Conservation (phyloP, 2,888 invertebrate genomes). For the Morpho helenor region DNA sequence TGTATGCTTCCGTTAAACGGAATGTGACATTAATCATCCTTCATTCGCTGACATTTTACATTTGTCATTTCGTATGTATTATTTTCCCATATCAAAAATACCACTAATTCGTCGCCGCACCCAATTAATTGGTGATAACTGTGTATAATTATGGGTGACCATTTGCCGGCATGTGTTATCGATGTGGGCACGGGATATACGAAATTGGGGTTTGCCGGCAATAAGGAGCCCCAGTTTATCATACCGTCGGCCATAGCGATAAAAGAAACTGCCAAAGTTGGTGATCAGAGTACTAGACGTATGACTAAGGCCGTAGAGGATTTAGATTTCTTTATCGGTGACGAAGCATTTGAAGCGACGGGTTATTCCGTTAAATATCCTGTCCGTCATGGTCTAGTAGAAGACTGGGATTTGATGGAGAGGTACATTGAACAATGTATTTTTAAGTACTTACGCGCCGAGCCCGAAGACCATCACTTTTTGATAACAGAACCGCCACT, state of each 20-base stretch:
- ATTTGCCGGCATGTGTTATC: constrained; percentile 98
- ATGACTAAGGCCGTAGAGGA: constrained; percentile 98
- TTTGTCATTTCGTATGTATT: constrained; percentile 25
- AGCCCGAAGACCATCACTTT: constrained; percentile 99
- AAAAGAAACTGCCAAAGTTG: constrained; percentile 97
- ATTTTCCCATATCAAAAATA: constrained; percentile 38
- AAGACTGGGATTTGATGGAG: constrained; percentile 99
- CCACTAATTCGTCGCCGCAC: constrained; percentile 52
- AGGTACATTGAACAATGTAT: constrained; percentile 99
- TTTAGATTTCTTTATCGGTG: constrained; percentile 99
- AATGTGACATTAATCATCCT: constrained; percentile 46
- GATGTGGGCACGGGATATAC: constrained; percentile 99
- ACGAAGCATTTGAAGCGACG: constrained; percentile 98
- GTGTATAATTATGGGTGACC: constrained; percentile 82
- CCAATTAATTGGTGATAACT: constrained; percentile 37
- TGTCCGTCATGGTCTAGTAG: constrained; percentile 98
- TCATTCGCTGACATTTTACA: constrained; percentile 40
- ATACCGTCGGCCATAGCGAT: constrained; percentile 99
- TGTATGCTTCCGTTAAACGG: constrained; percentile 23
- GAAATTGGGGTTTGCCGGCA: constrained; percentile 98
- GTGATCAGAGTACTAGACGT: constrained; percentile 93
- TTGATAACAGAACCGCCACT: constrained; percentile 98
- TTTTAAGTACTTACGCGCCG: constrained; percentile 98
- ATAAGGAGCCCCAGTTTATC: constrained; percentile 99
- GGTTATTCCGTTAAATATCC: constrained; percentile 99